Evolutionary conservation across 2,797 vertebrate genomes (phyloP), one percentile per base, ranked within the genome.

Genomic region (Schizopygopsis pylzovi): DNA sequence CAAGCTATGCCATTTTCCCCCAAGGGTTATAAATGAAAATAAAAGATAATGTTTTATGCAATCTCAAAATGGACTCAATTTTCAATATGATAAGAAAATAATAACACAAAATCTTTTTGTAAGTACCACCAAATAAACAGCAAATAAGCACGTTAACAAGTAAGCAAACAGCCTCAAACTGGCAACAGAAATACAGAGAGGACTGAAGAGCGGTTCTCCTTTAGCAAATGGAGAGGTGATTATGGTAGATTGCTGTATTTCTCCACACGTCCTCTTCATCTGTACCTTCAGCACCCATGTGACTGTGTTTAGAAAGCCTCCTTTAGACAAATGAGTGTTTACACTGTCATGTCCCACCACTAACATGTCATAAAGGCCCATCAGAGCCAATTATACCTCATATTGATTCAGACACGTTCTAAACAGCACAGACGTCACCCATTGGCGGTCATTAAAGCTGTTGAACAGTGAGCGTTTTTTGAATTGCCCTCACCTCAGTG

Each of bases 301-400:
- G 86, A 79, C 85, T 59, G 78, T 54, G 65, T 39, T 39, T 86
- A 92, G 85, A 94, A 86, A 93, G 88, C 91, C 92, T 92, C 90
- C 89, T 92, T 89, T 91, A 89, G 88, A 89, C 89, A 91, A 94
- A 95, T 94, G 91, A 92, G 91, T 91, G 92, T 94, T 94, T 93
- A 93, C 91, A 89, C 89, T 94, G 91, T 92, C 85, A 70, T 63
- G 70, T 92, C 93, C 92, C 92, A 90, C 92, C 91, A 92, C 92
- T 83, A 93, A 92, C 80, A 71, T 91, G 92, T 93, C 93, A 94
- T 94, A 90, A 93, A 93, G 81, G 93, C 93, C 70, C 93, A 94
- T 95, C 93, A 90, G 90, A 92, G 85, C 88, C 92, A 93, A 96
- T 96, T 93, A 95, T 90, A 90, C 84, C 91, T 88, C 92, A 93